Evolutionary conservation across 2,113 vertebrate genomes (phyloP), one percentile per base, ranked within the genome.

Genomic region (Festucalex cinctus): DNA sequence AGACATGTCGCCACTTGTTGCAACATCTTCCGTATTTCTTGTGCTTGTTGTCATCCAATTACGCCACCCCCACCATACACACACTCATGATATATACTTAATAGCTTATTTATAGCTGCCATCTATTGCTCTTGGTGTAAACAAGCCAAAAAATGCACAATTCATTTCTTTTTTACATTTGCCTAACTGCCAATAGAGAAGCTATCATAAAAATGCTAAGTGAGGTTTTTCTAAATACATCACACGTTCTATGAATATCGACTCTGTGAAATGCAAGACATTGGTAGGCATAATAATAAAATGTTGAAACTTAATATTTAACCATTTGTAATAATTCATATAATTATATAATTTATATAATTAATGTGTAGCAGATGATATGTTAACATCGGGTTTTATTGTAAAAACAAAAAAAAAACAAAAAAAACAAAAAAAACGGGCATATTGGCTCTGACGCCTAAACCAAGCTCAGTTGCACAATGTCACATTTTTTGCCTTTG

Each of bases 11-110:
- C 4, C 71, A 80, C 87, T 72, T 61, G 85, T 62, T 77, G 61
- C 41, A 5, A 61, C 57, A 58, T 78, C 85, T 86, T 89, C 85
- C 84, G 65, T 83, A 79, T 78, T 77, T 73, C 26, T 62, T 79
- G 12, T 1, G 41, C 69, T 73, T 72, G 58, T 76, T 72, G 80
- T 44, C 20, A 77, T 61, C 19, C 12, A 35, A 13, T 65, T 19
- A 48, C 61, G 16, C 66, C 64, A 20, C n/a, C 58, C 63, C 63
- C 65, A 32, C 32, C 3, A 24, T 10, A 5, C 10, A 49, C 19
- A 49, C 41, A 10, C 57, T 43, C 44, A 63, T 5, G 16, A 57
- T 9, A 0, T 20, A 20, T 51, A 62, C 1, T 28, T 57, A 32
- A 32, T 57, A 32, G 14, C 24, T 56, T 26, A 56, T 56, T 28